Evolutionary conservation across 2,797 vertebrate genomes (phyloP).

Genomic region (Epinephelus malabaricus): DNA sequence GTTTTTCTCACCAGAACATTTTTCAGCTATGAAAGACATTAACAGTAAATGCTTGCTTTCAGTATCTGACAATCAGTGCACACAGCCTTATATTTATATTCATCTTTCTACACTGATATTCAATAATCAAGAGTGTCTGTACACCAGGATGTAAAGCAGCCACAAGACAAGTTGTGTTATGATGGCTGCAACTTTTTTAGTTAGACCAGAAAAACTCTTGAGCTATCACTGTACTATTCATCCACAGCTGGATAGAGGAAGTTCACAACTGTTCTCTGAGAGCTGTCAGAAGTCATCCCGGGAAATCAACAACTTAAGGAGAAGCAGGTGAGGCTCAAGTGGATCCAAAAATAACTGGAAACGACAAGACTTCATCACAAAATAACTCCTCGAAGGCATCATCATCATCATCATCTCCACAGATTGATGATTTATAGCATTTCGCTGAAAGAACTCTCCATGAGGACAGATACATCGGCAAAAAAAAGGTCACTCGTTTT

Average conservation of each 20-base stretch:
- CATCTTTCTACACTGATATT: slow-evolving; percentile 15
- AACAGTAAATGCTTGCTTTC: neutral
- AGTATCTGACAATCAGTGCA: neutral
- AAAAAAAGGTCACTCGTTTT: slow-evolving; percentile 12
- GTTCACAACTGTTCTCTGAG: slow-evolving; percentile 38
- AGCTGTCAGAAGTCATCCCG: slow-evolving; percentile 41
- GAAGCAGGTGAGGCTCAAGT: slow-evolving; percentile 69
- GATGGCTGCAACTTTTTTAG: slow-evolving; percentile 23
- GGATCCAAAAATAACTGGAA: slow-evolving; percentile 45
- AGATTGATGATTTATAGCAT: slow-evolving; percentile 6
- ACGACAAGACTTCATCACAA: slow-evolving; percentile 60
- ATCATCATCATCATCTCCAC: slow-evolving; percentile 8
- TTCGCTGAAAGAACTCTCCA: slow-evolving; percentile 11
- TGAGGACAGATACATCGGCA: neutral
- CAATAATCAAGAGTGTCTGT: slow-evolving; percentile 14
- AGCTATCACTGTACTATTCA: slow-evolving; percentile 56
- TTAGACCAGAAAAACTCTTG: slow-evolving; percentile 27
- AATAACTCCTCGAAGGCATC: slow-evolving; percentile 24
- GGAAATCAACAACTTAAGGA: slow-evolving; percentile 61
- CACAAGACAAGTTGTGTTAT: neutral
- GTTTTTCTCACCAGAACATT: slow-evolving; percentile 9
- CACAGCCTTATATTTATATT: slow-evolving; percentile 12
- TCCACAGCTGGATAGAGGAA: slow-evolving; percentile 58
- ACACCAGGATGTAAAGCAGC: slow-evolving; percentile 9
- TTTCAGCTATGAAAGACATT: neutral